These are phyloP conservation scores for Drosophila subsilvestris DNA, from an alignment of 2,888 invertebrate species.

Conservation along the genomic window DNA sequence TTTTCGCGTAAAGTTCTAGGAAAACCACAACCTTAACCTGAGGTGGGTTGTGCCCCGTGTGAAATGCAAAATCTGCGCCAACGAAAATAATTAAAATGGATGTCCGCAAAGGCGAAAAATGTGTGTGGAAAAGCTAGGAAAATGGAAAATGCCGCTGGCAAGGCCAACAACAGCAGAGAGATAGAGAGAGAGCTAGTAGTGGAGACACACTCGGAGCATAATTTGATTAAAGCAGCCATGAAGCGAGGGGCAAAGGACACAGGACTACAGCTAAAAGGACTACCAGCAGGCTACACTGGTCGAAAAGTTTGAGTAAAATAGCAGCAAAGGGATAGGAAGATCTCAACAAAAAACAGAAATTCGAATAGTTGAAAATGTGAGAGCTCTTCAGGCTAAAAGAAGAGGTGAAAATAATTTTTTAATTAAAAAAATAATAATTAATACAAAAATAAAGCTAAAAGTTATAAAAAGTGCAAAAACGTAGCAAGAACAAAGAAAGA, in stretches of 20 bases:
- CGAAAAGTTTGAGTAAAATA: neutral
- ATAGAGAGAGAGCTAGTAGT: slow-evolving; percentile 3
- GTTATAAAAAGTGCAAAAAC: no score
- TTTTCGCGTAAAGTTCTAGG: slow-evolving; percentile 17
- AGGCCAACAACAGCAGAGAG: slow-evolving; percentile 39
- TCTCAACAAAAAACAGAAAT: neutral
- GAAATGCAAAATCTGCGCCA: slow-evolving; percentile 67
- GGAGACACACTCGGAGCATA: slow-evolving; percentile 54
- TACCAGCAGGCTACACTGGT: neutral
- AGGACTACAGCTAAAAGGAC: slow-evolving; percentile 21
- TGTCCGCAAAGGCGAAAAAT: slow-evolving; percentile 46
- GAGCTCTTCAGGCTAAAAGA: neutral
- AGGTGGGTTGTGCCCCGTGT: slow-evolving; percentile 35
- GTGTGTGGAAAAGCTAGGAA: slow-evolving; percentile 42
- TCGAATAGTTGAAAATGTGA: neutral
- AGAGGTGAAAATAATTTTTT: no score
- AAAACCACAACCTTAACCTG: slow-evolving; percentile 40
- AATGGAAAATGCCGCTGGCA: slow-evolving; percentile 63
- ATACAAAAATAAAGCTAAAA: no score
- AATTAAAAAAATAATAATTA: no score
- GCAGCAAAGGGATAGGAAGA: neutral
- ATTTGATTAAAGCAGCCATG: slow-evolving; percentile 72
- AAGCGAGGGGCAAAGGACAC: slow-evolving; percentile 23
- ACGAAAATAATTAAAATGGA: slow-evolving; percentile 77
- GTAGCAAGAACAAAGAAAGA: rapidly evolving